phyloP scores from a whole-genome alignment of 2,113 vertebrate species.

The Sclerurus mexicanus region DNA sequence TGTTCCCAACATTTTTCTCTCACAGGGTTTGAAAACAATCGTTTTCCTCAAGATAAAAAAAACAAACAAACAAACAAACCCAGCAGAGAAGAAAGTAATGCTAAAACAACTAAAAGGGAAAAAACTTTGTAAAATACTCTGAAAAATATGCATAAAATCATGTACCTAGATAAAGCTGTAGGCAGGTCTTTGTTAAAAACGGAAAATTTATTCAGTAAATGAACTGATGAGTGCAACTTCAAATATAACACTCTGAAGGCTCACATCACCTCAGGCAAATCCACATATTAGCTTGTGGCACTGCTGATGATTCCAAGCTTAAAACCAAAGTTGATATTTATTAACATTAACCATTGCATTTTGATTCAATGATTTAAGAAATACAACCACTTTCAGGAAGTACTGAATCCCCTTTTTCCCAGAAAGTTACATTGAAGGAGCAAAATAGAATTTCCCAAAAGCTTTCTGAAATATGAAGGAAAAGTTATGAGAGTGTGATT shows the following conservation, averaged over 20 bases:
- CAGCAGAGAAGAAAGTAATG: not conserved
- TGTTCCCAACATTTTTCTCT: not conserved
- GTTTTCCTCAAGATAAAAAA: not conserved
- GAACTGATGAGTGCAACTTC: not conserved
- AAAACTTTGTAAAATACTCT: not conserved
- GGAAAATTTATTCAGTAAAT: constrained; percentile 2
- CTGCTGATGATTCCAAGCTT: not conserved
- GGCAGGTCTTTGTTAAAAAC: not conserved
- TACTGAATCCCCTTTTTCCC: not conserved
- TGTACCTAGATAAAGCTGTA: not conserved
- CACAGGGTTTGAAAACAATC: not conserved
- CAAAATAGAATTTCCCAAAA: not conserved
- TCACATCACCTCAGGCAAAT: constrained; percentile 5
- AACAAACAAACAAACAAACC: not conserved
- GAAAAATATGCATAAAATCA: not conserved
- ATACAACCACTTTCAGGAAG: not conserved
- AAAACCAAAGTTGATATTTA: constrained; percentile 3
- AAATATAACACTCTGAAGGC: not conserved
- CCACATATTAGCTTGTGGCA: not conserved
- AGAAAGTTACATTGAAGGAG: not conserved
- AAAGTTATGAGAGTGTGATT: not conserved
- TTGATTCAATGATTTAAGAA: not conserved
- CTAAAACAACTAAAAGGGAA: not conserved
- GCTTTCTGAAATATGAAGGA: not conserved
- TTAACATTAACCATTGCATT: not conserved